Base-by-base conservation (phyloP, 2,113 vertebrate species). In the Cettia cetti region DNA sequence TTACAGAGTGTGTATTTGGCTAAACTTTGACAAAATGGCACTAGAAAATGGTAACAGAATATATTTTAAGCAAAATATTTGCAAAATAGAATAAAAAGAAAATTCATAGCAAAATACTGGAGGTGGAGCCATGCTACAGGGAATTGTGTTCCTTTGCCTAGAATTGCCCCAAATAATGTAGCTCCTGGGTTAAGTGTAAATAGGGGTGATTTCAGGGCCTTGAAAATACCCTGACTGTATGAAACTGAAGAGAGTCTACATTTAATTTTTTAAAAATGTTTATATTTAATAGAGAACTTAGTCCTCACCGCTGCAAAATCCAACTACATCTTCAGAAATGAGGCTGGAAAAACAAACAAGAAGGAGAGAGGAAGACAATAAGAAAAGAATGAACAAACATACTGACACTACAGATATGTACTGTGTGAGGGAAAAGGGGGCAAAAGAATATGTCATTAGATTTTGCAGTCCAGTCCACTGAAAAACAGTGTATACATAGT, bases 121-220 rank as follows among this genome's bases (percentile, higher is more conserved):
- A 97, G 94, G 91, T 96, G 95, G 94, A 96, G 95, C 92, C 94
- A 85, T 96, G 95, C 74, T 92, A 95, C 91, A 95, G 69, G 81
- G 80, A 95, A 95, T 79, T 91, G 84, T 72, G 57, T 64, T 82
- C 65, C 21, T 28, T 76, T 4, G 13, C 59, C 65, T 92, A 53
- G 65, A 89, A 71, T 78, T 64, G 15, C 26, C 76, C 60, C 75
- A 82, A 20, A 95, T 54, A 82, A 42, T 3, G 3, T 54, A 80
- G 45, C 12, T 90, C 39, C 15, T 49, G 60, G 27, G 8, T 42
- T 63, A 39, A 74, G 26, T 63, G 68, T 61, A 63, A 81, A 84
- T 47, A 89, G 22, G 20, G 52, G 19, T 74, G 37, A 83, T 77
- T 92, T 74, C 35, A 81, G 50, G 28, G 61, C 4, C 64, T 61